These are phyloP conservation scores for Nettapus auritus DNA, from an alignment of 2,113 vertebrate genomes.

Conservation along the genomic window DNA sequence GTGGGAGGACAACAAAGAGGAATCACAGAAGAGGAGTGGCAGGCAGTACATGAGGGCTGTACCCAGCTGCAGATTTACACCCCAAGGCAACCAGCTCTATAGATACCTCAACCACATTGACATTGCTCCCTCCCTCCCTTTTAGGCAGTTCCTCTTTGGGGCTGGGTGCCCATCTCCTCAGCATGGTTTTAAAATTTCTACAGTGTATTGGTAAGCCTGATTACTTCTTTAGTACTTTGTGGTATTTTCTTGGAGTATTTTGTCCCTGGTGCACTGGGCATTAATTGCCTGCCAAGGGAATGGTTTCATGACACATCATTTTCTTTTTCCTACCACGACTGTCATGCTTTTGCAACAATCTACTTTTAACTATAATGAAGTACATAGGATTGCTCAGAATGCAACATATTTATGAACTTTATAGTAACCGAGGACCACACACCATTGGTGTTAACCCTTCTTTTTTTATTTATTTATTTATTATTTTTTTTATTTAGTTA, in stretches of 20 bases:
- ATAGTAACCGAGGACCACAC: background rate
- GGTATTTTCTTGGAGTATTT: background rate
- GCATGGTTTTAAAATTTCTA: background rate
- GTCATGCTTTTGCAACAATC: background rate
- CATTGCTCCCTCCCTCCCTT: background rate
- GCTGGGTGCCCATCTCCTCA: background rate
- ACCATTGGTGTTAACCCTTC: background rate
- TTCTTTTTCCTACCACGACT: background rate
- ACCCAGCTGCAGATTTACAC: background rate
- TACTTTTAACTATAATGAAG: background rate
- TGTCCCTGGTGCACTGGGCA: background rate
- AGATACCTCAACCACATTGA: rapidly evolving
- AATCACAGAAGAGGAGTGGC: background rate
- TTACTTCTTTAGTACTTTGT: background rate
- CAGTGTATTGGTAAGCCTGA: background rate
- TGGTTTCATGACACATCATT: background rate
- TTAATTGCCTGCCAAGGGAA: background rate
- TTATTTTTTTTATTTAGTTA: background rate
- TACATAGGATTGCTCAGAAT: background rate
- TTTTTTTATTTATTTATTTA: background rate
- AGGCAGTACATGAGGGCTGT: background rate
- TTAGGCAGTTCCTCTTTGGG: background rate
- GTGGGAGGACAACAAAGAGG: background rate
- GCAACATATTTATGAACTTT: background rate
- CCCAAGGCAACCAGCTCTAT: background rate